These are phyloP conservation scores for Leucophenga montana DNA, from an alignment of 2,888 invertebrate species.

Conservation along the genomic window DNA sequence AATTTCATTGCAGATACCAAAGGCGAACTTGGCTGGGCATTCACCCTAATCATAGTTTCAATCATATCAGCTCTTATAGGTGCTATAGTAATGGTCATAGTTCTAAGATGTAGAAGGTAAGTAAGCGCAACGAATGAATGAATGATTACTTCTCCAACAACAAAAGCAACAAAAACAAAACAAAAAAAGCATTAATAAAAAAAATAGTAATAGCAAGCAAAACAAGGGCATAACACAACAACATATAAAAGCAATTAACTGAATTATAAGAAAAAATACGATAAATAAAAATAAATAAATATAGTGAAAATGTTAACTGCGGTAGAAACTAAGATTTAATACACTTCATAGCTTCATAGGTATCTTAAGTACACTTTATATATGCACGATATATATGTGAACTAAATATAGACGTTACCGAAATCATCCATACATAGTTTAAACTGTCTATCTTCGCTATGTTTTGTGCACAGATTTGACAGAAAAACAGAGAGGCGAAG, in stretches of 20 bases:
- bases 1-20: conserved; percentile 68
- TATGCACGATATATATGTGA: too few species aligned
- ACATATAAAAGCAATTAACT: conserved; percentile 15
- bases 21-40: conserved; percentile 76
- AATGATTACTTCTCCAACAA: neutral
- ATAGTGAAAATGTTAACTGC: too few species aligned
- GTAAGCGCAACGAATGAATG: conserved; percentile 42
- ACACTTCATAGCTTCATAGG: too few species aligned
- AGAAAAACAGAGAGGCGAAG: too few species aligned
- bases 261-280: neutral
- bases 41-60: conserved; percentile 82
- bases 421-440: too few species aligned
- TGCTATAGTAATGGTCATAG: conserved; percentile 82
- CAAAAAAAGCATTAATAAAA: too few species aligned
- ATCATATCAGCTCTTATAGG: conserved; percentile 82
- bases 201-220: conserved; percentile 1
- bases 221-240: neutral
- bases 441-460: too few species aligned
- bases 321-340: too few species aligned
- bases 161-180: conserved; percentile 1
- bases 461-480: too few species aligned
- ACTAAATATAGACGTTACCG: too few species aligned
- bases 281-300: too few species aligned
- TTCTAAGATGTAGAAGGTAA: conserved; percentile 78
- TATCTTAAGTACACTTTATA: too few species aligned